Evolutionary conservation across 2,888 invertebrate species (phyloP), one percentile per base, ranked within the genome.

Genomic region (Nasonovia ribisnigri): DNA sequence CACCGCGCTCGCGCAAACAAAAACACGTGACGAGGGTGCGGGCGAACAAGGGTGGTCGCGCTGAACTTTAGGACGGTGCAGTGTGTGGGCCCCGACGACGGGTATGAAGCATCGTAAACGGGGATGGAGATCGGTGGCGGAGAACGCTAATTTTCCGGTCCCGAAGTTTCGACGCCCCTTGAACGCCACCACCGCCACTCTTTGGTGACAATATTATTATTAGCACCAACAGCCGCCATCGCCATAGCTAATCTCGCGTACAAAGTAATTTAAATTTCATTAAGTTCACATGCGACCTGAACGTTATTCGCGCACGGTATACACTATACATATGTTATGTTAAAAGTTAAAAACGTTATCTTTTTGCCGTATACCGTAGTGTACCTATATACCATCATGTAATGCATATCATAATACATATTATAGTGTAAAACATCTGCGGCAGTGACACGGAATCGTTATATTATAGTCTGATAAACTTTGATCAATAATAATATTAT

Each of bases 211-310:
- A 84, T 91, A 84, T 91, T 91, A 84, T 91, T 91, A 84, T 54
- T 54, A 84, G 43, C 84, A 20, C 29, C 26, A 13, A 77, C 90
- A 51, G 42, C 42, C 36, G 51, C n/a, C 24, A 36, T 16, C 26
- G 29, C n/a, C 24, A 26, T 51, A 88, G n/a, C n/a, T 87, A n/a
- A 13, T 51, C 87, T 36, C 29, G 51, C 51, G 42, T 29, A 54
- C 91, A 91, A 57, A 91, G 91, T 57, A 43, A 91, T 91, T 91
- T 84, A 84, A 84, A 91, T 91, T 91, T 91, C 54, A 84, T 57
- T 54, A 90, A 77, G 42, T 51, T 29, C 57, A 11, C 16, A 16
- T 57, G 26, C 43, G 42, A 42, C 86, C 46, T 46, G 29, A 29
- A 43, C 54, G 24, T 48, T 57, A 26, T 24, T 43, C 24, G 11